These are phyloP conservation scores for Steatocranus sp. DNA, from an alignment of 2,797 vertebrate genomes.

Conservation along the genomic window DNA sequence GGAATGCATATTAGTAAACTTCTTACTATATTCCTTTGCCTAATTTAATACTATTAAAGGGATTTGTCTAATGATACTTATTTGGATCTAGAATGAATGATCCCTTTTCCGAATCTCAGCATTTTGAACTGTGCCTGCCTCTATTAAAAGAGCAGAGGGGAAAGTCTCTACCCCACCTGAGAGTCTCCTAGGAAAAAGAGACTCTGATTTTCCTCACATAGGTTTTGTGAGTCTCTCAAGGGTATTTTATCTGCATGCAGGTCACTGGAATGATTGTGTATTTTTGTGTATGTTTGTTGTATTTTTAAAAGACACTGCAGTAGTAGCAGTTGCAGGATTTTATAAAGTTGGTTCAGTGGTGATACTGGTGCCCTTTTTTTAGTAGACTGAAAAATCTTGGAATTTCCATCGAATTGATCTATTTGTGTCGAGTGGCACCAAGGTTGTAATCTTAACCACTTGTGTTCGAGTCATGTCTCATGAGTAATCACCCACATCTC, in stretches of 20 bases:
- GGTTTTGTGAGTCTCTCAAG: background rate
- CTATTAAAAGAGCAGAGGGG: conserved; percentile 1
- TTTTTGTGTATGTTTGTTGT: too few relatives aligned
- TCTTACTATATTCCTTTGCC: conserved; percentile 25
- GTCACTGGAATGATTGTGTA: background rate
- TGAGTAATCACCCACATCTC: conserved; percentile 46
- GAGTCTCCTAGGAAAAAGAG: background rate
- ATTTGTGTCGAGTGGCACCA: conserved; percentile 13
- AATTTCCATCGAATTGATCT: conserved; percentile 35
- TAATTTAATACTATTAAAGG: conserved; percentile 60
- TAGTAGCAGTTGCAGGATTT: background rate
- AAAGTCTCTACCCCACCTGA: background rate
- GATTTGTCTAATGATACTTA: conserved; percentile 53
- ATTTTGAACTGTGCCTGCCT: conserved; percentile 4
- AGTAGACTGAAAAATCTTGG: conserved; percentile 5
- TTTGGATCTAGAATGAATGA: conserved; percentile 50
- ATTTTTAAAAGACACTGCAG: background rate
- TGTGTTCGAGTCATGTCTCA: conserved; percentile 40
- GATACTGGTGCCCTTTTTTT: background rate
- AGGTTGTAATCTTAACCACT: conserved; percentile 61
- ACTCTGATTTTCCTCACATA: background rate
- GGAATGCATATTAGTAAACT: conserved; percentile 49
- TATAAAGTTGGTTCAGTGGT: background rate
- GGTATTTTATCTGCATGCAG: background rate
- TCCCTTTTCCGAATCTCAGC: conserved; percentile 26